A percentile compares a stretch with the other conserved stretches of the same genome.
phyloP scores from a whole-genome alignment of 1,140 invertebrate species.

The Trinorchestia longiramus region DNA sequence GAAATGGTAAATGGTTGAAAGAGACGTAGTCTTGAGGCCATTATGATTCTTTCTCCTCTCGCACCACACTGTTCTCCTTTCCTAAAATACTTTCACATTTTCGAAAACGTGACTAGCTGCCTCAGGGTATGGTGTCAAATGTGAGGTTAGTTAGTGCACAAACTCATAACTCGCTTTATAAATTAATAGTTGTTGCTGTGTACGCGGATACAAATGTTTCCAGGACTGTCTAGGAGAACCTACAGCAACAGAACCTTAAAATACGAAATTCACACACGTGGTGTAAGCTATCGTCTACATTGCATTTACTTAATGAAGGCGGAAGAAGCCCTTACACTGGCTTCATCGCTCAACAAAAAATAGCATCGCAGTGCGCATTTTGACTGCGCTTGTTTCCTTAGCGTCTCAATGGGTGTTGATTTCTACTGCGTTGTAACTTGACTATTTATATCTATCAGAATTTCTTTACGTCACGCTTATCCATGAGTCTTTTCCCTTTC shows the following conservation, averaged over 20 bases:
- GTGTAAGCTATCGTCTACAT: not conserved
- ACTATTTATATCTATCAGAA: too few relatives aligned
- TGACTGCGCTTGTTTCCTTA: too few relatives aligned
- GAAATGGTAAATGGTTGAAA: not conserved
- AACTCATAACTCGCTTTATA: not conserved
- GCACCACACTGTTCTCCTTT: not conserved
- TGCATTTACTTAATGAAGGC: not conserved
- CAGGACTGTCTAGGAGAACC: not conserved
- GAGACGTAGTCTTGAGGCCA: not conserved
- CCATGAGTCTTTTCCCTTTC: too few relatives aligned
- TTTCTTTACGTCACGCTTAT: too few relatives aligned
- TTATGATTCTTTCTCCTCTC: not conserved
- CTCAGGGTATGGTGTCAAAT: not conserved
- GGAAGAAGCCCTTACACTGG: not conserved
- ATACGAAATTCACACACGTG: not conserved
- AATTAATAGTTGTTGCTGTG: not conserved
- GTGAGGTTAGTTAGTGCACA: not conserved
- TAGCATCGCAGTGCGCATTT: not conserved
- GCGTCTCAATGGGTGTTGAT: too few relatives aligned
- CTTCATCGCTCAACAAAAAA: not conserved
- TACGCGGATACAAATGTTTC: not conserved
- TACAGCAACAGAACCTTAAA: not conserved
- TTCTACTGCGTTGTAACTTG: too few relatives aligned
- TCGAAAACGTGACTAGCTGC: not conserved
- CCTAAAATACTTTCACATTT: not conserved